These are phyloP conservation scores for Pachymerium ferrugineum DNA, from an alignment of 2,888 invertebrate genomes.

Conservation along the genomic window DNA sequence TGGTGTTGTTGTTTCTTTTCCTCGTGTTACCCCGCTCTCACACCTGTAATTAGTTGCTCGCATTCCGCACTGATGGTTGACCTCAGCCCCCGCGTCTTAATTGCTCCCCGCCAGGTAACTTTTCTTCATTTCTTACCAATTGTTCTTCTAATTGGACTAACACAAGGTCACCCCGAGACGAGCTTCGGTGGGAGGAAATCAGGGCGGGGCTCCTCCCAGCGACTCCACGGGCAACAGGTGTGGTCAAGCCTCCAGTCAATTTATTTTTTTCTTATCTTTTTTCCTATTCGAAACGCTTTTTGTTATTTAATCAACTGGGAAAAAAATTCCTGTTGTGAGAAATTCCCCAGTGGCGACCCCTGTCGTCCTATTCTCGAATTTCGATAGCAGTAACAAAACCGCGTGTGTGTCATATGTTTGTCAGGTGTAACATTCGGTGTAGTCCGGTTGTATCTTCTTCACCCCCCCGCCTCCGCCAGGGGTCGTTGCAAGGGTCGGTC, in stretches of 20 bases:
- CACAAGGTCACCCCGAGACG: background rate
- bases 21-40: background rate
- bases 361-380: too few species aligned
- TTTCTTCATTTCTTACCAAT: slow-evolving; percentile 11
- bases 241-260: background rate
- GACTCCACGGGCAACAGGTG: background rate
- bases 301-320: too few species aligned
- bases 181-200: background rate
- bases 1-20: background rate
- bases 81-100: slow-evolving; percentile 16
- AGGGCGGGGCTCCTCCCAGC: background rate
- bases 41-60: slow-evolving; percentile 14
- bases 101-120: slow-evolving; percentile 7
- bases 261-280: too few species aligned
- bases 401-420: background rate
- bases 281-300: too few species aligned
- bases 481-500: background rate
- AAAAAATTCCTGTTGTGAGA: too few species aligned
- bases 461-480: background rate
- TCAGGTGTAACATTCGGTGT: too few species aligned
- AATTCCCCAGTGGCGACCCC: too few species aligned
- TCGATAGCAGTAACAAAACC: too few species aligned
- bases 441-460: too few species aligned
- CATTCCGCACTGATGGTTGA: slow-evolving; percentile 13
- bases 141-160: slow-evolving; percentile 7